Evolutionary conservation across 2,797 vertebrate species (phyloP), one percentile per base, ranked within the genome.

Genomic region (Amblyraja radiata): DNA sequence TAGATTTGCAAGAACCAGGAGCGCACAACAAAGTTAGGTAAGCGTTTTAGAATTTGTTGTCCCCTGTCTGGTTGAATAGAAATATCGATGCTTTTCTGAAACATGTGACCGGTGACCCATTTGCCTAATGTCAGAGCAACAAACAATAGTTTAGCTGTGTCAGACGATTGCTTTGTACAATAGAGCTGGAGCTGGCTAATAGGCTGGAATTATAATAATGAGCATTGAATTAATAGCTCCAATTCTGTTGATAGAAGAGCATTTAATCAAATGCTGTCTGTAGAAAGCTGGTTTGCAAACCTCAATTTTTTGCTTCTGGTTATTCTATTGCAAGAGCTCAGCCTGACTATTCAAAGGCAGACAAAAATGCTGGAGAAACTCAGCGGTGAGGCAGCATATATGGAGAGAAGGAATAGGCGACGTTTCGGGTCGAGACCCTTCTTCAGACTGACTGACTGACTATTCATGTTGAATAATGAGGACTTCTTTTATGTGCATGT

Each of bases 11-110:
- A 79, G 98, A 99, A 93, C 94, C 96, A 2, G 94, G 94, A 94
- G 94, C 96, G 71, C 94, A 97, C 93, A 95, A 94, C 95, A 97
- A 97, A 96, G 95, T 97, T 95, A 97, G 97, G 99, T 99, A 96
- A 98, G 98, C 94, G 94, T 95, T 94, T 86, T n/a, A 68, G 28
- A 93, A 93, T 76, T 58, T 73, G 81, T 94, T 94, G 93, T 6
- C 91, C 76, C 36, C 71, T 74, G 28, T n/a, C 39, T 5, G 23
- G 23, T 39, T 25, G 39, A 91, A 76, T 91, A 46, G 23, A 91
- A 91, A 76, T 74, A 74, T 74, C 25, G n/a, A 92, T 74, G 68
- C 25, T 36, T 92, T 92, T 90, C 86, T 76, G 39, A 23, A 74
- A 58, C 36, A 73, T 91, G 39, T 92, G 90, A 91, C 16, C 68